A percentile compares a stretch with the other conserved stretches of the same genome.
phyloP scores from a whole-genome alignment of 2,113 vertebrate genomes.

The Rhodinocichla rosea region DNA sequence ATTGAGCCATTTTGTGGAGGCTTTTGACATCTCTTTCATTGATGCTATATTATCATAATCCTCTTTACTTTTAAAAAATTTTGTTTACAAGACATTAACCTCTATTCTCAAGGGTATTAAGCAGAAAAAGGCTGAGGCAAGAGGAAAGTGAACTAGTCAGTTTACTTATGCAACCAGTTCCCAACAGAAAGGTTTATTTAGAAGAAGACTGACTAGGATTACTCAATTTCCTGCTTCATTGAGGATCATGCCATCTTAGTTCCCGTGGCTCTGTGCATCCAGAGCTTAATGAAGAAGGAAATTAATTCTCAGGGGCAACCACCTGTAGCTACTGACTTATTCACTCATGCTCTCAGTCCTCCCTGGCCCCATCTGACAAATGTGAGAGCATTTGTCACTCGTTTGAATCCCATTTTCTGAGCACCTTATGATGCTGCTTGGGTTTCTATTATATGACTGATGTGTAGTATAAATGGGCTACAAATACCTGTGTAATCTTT shows the following conservation, averaged over 20 bases:
- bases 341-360: background rate
- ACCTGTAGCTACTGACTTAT: conserved; percentile 23
- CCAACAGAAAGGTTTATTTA: background rate
- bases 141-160: background rate
- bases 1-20: background rate
- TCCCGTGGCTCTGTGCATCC: conserved; percentile 10
- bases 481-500: background rate
- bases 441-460: background rate
- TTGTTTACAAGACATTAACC: background rate
- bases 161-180: background rate
- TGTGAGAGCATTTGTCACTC: background rate
- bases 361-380: background rate
- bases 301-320: conserved; percentile 34
- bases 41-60: background rate
- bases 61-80: background rate
- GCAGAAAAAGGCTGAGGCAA: background rate
- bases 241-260: conserved; percentile 3
- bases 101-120: background rate
- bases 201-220: background rate
- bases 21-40: background rate
- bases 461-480: background rate
- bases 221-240: conserved; percentile 48
- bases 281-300: conserved; percentile 51
- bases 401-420: background rate
- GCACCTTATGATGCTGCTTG: background rate